phyloP scores from a whole-genome alignment of 2,797 vertebrate genomes.

The Takifugu rubripes region DNA sequence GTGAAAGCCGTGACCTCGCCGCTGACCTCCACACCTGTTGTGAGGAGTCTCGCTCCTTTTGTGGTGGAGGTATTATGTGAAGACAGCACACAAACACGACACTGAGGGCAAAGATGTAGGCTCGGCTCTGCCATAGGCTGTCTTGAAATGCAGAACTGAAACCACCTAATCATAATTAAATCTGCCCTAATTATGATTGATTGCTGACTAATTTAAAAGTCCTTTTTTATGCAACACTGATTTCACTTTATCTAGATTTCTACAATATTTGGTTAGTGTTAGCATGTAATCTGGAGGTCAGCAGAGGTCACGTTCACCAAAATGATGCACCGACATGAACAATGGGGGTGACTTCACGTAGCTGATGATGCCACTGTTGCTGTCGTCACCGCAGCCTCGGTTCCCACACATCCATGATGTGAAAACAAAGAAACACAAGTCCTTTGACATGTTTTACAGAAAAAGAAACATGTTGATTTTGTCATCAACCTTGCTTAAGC shows the following conservation, averaged over 20 bases:
- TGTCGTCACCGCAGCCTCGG: slow-evolving; percentile 68
- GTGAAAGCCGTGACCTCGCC: slow-evolving; percentile 69
- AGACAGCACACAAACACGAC: slow-evolving; percentile 32
- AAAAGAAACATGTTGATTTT: slow-evolving; percentile 45
- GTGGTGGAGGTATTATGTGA: slow-evolving; percentile 43
- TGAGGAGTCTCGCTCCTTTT: slow-evolving; percentile 50
- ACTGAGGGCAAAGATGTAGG: slow-evolving; percentile 10
- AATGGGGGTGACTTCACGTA: slow-evolving; percentile 70
- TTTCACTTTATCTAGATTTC: too few species aligned
- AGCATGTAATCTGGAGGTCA: slow-evolving; percentile 39
- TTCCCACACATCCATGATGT: slow-evolving; percentile 69
- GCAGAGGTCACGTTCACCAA: slow-evolving; percentile 49
- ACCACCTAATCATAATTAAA: not conserved
- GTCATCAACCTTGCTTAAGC: slow-evolving; percentile 59
- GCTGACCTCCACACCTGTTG: slow-evolving; percentile 72
- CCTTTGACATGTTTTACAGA: slow-evolving; percentile 64
- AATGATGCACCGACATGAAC: slow-evolving; percentile 68
- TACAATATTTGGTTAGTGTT: too few species aligned
- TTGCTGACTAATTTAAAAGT: too few species aligned
- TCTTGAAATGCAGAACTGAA: not conserved
- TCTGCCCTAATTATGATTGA: too few species aligned
- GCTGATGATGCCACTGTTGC: slow-evolving; percentile 43
- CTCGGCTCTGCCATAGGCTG: too few species aligned
- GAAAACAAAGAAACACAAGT: slow-evolving; percentile 57
- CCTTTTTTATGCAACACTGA: too few species aligned